These are phyloP conservation scores for Calyptomena viridis DNA, from an alignment of 2,113 vertebrate species.

Conservation along the genomic window DNA sequence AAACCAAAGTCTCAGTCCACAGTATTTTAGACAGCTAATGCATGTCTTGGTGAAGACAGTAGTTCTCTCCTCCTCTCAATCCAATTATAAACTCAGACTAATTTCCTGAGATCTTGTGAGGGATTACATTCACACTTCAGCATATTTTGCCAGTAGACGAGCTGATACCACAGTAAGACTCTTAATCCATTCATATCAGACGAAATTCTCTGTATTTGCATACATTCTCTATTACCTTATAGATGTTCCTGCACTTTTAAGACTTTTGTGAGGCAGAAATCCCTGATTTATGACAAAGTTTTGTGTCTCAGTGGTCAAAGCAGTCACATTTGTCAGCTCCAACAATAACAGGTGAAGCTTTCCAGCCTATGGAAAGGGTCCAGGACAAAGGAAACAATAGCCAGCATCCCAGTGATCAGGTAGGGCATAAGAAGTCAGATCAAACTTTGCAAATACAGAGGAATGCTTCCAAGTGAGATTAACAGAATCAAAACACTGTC, in stretches of 20 bases:
- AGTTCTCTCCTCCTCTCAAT: background rate
- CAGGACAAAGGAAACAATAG: background rate
- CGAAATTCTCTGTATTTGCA: background rate
- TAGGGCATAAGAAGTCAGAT: background rate
- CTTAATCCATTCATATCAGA: background rate
- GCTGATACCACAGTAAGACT: background rate
- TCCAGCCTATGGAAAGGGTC: background rate
- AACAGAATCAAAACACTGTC: background rate
- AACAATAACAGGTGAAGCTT: background rate
- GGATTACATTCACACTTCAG: background rate
- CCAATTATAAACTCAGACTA: slow-evolving; percentile 41
- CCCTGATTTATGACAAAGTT: background rate
- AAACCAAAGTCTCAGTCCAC: background rate
- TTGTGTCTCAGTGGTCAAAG: background rate
- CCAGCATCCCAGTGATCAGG: background rate
- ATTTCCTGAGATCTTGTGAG: slow-evolving; percentile 21
- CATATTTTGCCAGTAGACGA: background rate
- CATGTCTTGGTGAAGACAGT: background rate
- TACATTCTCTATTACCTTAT: background rate
- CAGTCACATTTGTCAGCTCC: background rate
- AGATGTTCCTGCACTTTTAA: background rate
- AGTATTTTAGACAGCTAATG: background rate
- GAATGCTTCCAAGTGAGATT: background rate
- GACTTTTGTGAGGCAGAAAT: background rate
- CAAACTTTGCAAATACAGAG: background rate